phyloP scores from a whole-genome alignment of 2,888 invertebrate species.

The Lithosia quadra region DNA sequence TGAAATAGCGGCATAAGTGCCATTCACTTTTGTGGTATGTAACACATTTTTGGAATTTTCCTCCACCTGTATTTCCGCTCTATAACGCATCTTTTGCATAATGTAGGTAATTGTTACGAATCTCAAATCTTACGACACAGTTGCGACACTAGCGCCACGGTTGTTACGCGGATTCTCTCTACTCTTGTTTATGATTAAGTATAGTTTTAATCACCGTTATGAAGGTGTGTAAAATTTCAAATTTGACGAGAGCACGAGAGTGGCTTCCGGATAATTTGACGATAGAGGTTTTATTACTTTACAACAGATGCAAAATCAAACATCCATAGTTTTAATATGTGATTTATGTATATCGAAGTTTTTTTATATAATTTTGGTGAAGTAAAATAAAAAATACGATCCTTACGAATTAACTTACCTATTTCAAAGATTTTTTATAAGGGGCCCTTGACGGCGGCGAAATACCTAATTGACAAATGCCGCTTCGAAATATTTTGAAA shows the following conservation, averaged over 20 bases:
- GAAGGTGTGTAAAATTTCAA: slow-evolving; percentile 39
- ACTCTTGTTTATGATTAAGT: slow-evolving; percentile 32
- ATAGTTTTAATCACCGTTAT: slow-evolving; percentile 36
- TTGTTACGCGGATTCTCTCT: slow-evolving; percentile 21
- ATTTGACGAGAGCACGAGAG: slow-evolving; percentile 36
- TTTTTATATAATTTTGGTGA: not conserved
- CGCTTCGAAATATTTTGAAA: not conserved
- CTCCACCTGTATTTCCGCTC: slow-evolving; percentile 47
- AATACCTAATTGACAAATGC: not conserved
- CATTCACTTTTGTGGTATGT: slow-evolving; percentile 20
- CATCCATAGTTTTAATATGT: not conserved
- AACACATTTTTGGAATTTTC: slow-evolving; percentile 42
- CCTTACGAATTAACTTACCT: not conserved
- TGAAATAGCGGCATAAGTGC: slow-evolving; percentile 3
- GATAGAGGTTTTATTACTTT: slow-evolving; percentile 26
- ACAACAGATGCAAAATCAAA: not conserved
- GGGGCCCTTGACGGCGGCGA: no score
- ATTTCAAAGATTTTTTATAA: not conserved
- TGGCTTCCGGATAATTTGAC: slow-evolving; percentile 38
- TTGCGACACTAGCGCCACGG: slow-evolving; percentile 41
- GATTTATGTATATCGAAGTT: slow-evolving; percentile 1
- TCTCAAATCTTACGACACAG: slow-evolving; percentile 33
- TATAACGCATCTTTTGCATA: slow-evolving; percentile 46
- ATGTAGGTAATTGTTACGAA: slow-evolving; percentile 38
- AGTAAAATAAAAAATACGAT: no score